Evolutionary conservation across 2,797 vertebrate genomes (phyloP).

Genomic region (Tauraco hartlaubi): DNA sequence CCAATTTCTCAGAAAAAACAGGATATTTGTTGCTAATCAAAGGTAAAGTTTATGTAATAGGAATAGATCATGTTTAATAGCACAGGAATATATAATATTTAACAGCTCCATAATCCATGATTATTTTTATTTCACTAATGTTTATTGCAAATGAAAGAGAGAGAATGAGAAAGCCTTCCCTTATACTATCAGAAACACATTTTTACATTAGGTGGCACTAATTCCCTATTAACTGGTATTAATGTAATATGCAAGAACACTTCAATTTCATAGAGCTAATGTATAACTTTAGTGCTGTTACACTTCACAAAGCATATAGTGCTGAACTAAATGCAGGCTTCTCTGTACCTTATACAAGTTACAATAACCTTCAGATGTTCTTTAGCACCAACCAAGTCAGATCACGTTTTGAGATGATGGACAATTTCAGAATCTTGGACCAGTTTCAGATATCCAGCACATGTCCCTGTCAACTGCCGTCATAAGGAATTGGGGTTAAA

Average conservation of each 20-base stretch:
- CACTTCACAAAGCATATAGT: background rate
- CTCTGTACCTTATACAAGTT: background rate
- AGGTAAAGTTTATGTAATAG: constrained; percentile 5
- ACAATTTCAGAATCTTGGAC: background rate
- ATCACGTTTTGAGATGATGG: background rate
- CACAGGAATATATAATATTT: background rate
- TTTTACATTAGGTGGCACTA: constrained; percentile 77
- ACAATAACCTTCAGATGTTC: background rate
- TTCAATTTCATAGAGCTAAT: background rate
- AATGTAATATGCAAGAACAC: constrained; percentile 4
- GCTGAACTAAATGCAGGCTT: background rate
- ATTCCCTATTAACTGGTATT: constrained; percentile 62
- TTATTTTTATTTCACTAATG: constrained; percentile 25
- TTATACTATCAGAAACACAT: background rate
- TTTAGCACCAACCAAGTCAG: background rate
- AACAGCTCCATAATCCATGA: background rate
- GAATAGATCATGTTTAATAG: background rate
- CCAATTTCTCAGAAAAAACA: constrained; percentile 15
- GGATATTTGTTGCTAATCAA: constrained; percentile 33
- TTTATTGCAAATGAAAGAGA: background rate
- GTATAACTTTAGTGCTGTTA: background rate
- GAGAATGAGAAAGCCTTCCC: background rate
- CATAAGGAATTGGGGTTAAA: background rate
- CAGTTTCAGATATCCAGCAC: background rate
- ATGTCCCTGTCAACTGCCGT: background rate